A percentile compares a stretch with the other conserved stretches of the same genome.
phyloP scores from a whole-genome alignment of 2,113 vertebrate genomes.

The Bettongia penicillata region DNA sequence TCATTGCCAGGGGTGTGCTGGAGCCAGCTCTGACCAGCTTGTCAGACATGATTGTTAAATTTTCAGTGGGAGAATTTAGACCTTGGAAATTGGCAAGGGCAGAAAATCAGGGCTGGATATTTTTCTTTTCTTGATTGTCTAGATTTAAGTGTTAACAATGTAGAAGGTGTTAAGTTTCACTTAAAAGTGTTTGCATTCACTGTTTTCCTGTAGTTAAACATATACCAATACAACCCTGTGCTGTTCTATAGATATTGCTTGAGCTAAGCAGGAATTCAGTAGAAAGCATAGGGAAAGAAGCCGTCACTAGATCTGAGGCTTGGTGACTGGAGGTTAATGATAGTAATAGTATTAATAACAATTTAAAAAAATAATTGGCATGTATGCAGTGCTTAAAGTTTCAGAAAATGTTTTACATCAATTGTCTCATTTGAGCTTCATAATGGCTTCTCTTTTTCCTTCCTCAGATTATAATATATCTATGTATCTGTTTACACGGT shows the following conservation, averaged over 20 bases:
- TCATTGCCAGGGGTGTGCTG: neutral
- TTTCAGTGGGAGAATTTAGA: neutral
- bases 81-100: neutral
- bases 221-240: neutral
- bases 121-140: neutral
- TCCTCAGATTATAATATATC: neutral
- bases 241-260: neutral
- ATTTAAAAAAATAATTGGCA: neutral
- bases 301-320: neutral
- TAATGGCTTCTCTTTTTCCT: neutral
- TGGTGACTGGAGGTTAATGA: too few relatives aligned
- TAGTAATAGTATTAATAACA: neutral
- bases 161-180: neutral
- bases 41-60: neutral
- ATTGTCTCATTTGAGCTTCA: neutral
- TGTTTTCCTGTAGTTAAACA: neutral
- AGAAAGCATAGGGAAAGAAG: neutral
- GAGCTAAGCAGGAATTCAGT: neutral
- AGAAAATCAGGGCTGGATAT: neutral
- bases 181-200: neutral
- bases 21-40: neutral
- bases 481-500: neutral
- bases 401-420: neutral
- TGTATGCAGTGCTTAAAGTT: neutral
- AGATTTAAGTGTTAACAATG: neutral